Base-by-base conservation (phyloP, 2,888 invertebrate genomes). In the Odontothrips loti region DNA sequence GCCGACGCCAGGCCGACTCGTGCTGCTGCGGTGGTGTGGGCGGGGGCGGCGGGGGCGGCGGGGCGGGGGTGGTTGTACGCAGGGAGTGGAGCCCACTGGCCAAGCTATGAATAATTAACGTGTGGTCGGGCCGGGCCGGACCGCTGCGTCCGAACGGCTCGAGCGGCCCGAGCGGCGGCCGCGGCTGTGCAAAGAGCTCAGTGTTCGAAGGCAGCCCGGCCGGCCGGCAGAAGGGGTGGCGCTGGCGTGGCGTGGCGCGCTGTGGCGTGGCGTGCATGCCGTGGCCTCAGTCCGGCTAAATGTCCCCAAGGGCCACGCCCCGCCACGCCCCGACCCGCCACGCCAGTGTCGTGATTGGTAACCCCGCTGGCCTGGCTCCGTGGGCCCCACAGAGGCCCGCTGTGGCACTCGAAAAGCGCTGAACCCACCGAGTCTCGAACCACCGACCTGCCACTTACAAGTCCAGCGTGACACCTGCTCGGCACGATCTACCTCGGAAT, bases 61-160 rank as follows among this genome's bases (percentile, higher is more conserved):
- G 51, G 6, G 1, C 51, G 20, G 51, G 12, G 51, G 68, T 20
- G 68, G 20, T 75, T 23, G 68, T 75, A 75, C 23, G 12, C 27
- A 58, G 58, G 15, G 20, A 20, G 51, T 20, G 23, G n/a, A 63
- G n/a, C 63, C n/a, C 63, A 12, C 68, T 12, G 68, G 68, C 68
- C 68, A 75, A 27, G 68, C 68, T 75, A 75, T 75, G 68, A 75
- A 75, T 75, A 75, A 75, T 75, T 27, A 75, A 75, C 27, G 68
- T 27, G 68, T 23, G 27, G 68, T 51, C 23, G 23, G 68, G n/a
- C 63, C 63, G n/a, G 17, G n/a, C 63, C 63, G 9, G 63, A 6
- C 68, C 6, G 58, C 58, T 58, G 58, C 58, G 58, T 51, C 51
- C 51, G 51, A 51, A 20, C 34, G 34, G 34, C 34, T 4, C 51